phyloP scores from a whole-genome alignment of 2,113 vertebrate genomes.

The Tragulus kanchil region DNA sequence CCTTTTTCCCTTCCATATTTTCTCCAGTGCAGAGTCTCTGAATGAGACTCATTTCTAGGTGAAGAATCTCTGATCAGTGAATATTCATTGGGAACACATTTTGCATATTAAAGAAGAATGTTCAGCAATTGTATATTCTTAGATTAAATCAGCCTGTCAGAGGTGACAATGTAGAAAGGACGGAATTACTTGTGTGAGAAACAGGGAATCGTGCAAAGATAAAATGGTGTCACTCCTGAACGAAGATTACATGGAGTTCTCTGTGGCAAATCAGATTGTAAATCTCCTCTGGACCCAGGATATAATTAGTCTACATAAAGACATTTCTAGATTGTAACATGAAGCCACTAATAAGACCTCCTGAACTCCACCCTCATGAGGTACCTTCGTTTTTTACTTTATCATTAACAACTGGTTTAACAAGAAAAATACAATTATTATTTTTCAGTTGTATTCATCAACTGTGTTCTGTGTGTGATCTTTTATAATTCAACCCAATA shows the following conservation, averaged over 20 bases:
- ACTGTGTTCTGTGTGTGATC: constrained; percentile 23
- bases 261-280: constrained; percentile 92
- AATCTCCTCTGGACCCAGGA: constrained; percentile 87
- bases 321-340: constrained; percentile 90
- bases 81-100: neutral
- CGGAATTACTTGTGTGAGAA: constrained; percentile 87
- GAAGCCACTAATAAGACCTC: constrained; percentile 93
- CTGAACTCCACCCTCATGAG: constrained; percentile 89
- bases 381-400: constrained; percentile 84
- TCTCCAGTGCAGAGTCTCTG: neutral
- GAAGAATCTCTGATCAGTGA: neutral
- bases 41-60: neutral
- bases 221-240: constrained; percentile 92
- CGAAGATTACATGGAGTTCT: constrained; percentile 92
- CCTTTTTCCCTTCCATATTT: neutral
- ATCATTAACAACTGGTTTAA: constrained; percentile 69
- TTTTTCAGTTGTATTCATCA: constrained; percentile 41
- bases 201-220: constrained; percentile 87
- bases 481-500: constrained; percentile 11
- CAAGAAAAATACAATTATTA: constrained; percentile 63
- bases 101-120: constrained; percentile 18
- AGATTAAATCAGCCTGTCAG: constrained; percentile 97
- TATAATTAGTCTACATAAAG: constrained; percentile 93
- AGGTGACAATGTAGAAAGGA: constrained; percentile 92
- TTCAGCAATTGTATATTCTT: neutral